A percentile compares a stretch with the other conserved stretches of the same genome.
Conservation (phyloP, 2,113 vertebrate genomes). For the Cephalophus harveyi region DNA sequence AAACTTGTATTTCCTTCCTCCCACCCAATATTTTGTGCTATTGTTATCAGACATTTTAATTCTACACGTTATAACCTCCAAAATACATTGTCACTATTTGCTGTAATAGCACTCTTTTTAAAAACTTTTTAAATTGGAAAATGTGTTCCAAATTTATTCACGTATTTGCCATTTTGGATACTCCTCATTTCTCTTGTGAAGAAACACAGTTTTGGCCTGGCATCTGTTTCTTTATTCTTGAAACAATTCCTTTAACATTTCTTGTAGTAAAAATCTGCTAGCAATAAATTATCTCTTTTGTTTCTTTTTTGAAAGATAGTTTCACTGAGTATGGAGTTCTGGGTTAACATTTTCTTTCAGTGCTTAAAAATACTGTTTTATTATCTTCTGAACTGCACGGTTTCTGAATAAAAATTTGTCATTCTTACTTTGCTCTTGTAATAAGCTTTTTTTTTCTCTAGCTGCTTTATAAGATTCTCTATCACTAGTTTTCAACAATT, state of each 20-base stretch:
- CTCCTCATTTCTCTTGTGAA: not conserved
- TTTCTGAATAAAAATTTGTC: not conserved
- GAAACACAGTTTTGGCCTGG: not conserved
- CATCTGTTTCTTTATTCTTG: not conserved
- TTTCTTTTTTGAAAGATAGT: not conserved
- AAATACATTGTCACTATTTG: not conserved
- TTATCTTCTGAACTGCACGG: not conserved
- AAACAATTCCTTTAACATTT: not conserved
- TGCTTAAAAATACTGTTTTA: not conserved
- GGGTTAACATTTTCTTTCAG: not conserved
- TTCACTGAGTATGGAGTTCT: not conserved
- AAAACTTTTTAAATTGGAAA: not conserved
- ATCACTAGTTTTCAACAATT: not conserved
- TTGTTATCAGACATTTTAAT: not conserved
- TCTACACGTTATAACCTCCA: not conserved
- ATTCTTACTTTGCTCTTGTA: not conserved
- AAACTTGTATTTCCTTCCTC: not conserved
- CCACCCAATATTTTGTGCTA: not conserved
- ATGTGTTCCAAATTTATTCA: not conserved
- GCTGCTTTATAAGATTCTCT: not conserved
- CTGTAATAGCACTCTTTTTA: not conserved
- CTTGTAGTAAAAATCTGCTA: not conserved
- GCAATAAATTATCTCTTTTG: not conserved
- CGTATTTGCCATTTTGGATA: not conserved
- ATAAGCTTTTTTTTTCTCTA: not conserved